Conservation (phyloP, 2,888 invertebrate genomes). For the Lacanobia oleracea region DNA sequence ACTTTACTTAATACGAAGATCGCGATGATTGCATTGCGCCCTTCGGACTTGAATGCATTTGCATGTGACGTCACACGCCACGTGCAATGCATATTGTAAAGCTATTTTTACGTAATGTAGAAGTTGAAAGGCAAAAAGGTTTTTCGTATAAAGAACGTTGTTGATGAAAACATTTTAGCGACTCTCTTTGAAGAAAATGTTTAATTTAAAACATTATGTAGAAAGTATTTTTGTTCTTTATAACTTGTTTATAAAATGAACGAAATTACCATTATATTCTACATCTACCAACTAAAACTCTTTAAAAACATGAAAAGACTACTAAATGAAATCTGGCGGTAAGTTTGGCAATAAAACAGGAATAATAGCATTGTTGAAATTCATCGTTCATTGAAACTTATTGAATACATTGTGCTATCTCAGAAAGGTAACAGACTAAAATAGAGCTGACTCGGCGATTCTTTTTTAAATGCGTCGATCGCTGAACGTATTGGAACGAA, state of each 20-base stretch:
- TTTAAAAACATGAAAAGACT: constrained; percentile 3
- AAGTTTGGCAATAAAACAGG: constrained; percentile 17
- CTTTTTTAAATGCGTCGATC: constrained; percentile 45
- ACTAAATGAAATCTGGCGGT: constrained; percentile 16
- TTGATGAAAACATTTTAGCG: constrained; percentile 31
- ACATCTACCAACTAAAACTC: background rate
- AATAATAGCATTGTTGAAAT: constrained; percentile 26
- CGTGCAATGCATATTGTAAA: constrained; percentile 58
- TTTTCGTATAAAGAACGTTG: constrained; percentile 21
- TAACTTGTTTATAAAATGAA: constrained; percentile 23
- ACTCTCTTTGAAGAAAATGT: constrained; percentile 33
- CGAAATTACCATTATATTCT: constrained; percentile 29
- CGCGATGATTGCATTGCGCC: constrained; percentile 56
- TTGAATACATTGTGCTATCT: constrained; percentile 36
- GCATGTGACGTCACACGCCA: constrained; percentile 52
- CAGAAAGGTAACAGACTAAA: constrained; percentile 22
- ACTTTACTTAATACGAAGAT: constrained; percentile 57
- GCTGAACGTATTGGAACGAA: constrained; percentile 40
- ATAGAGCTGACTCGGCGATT: constrained; percentile 50
- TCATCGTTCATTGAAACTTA: constrained; percentile 39
- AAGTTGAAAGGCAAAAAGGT: constrained; percentile 21
- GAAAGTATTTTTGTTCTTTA: constrained; percentile 32
- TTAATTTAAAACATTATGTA: constrained; percentile 39
- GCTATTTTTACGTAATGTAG: constrained; percentile 51
- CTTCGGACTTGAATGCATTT: constrained; percentile 45